phyloP scores from a whole-genome alignment of 2,113 vertebrate species.

The Isichthys henryi region DNA sequence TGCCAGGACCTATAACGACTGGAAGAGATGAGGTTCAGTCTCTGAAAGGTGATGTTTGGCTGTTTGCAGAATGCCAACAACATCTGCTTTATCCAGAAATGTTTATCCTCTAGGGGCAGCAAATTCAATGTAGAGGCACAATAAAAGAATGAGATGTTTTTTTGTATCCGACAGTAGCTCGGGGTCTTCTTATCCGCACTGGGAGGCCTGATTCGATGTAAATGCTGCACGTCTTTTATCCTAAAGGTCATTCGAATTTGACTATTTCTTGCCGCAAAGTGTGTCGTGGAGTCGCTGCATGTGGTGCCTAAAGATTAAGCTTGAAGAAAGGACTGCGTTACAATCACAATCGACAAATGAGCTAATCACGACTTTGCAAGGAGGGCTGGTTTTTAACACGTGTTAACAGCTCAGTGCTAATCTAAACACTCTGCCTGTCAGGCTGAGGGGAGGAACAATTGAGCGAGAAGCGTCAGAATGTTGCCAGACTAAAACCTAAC shows the following conservation, averaged over 20 bases:
- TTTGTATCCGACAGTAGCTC: not conserved
- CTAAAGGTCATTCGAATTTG: slow-evolving; percentile 14
- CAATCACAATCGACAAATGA: slow-evolving; percentile 1
- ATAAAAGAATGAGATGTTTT: slow-evolving; percentile 12
- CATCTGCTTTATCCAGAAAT: not conserved
- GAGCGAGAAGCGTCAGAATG: not conserved
- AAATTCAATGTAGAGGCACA: slow-evolving; percentile 3
- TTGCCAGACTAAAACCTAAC: not conserved
- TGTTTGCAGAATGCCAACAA: slow-evolving; percentile 4
- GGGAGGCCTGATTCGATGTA: not conserved
- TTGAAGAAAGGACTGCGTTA: not conserved
- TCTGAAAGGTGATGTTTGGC: slow-evolving; percentile 3
- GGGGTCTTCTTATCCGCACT: not conserved
- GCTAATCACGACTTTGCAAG: not conserved
- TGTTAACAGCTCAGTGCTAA: not conserved
- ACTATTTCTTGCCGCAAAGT: not conserved
- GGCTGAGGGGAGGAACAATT: not conserved
- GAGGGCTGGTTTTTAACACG: not conserved
- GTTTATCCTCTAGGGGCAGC: slow-evolving; percentile 3
- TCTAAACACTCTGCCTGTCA: not conserved
- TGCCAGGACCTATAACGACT: not conserved
- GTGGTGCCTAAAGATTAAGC: not conserved
- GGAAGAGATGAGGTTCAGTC: slow-evolving; percentile 9
- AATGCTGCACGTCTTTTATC: not conserved
- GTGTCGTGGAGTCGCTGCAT: not conserved